Percentiles rank a stretch among this genome's conserved stretches.
These are phyloP conservation scores for Drosophila equinoxialis DNA, from an alignment of 1,140 invertebrate species.

Conservation along the genomic window DNA sequence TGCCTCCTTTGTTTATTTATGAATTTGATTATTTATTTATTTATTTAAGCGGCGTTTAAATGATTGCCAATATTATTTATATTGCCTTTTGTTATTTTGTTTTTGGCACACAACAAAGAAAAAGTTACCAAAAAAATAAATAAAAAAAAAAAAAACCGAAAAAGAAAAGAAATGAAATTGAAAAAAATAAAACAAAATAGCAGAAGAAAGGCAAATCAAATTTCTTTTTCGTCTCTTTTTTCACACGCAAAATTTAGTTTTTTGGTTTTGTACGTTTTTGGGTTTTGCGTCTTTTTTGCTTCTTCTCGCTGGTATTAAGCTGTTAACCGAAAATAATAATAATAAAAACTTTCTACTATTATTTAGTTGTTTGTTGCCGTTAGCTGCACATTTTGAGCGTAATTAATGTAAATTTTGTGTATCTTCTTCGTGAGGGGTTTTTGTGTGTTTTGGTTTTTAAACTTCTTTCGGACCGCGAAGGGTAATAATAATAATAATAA, in stretches of 20 bases:
- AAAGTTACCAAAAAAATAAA: constrained; percentile 20
- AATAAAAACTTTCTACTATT: constrained; percentile 77
- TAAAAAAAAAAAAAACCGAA: background rate
- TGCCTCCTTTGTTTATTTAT: constrained; percentile 19
- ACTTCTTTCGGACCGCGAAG: constrained; percentile 5
- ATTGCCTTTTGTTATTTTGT: constrained; percentile 41
- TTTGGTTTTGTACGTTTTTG: constrained; percentile 29
- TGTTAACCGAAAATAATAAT: constrained; percentile 38
- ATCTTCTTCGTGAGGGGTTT: constrained; percentile 7
- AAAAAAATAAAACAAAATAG: background rate
- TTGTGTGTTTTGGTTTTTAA: constrained; percentile 5
- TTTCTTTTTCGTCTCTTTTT: constrained; percentile 58
- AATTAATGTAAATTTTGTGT: constrained; percentile 69
- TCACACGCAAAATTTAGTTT: constrained; percentile 58
- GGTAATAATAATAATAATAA: constrained; percentile 54
- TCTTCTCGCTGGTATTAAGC: constrained; percentile 26
- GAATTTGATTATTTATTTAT: constrained; percentile 47
- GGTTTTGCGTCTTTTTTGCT: constrained; percentile 22
- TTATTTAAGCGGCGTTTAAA: constrained; percentile 36
- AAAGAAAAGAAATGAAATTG: background rate
- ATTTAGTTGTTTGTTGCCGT: constrained; percentile 52
- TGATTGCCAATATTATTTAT: constrained; percentile 29
- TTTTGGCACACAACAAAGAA: constrained; percentile 25
- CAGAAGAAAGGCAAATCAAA: constrained; percentile 35
- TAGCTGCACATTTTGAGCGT: constrained; percentile 59